These are phyloP conservation scores for Monopis laevigella DNA, from an alignment of 2,888 invertebrate genomes.

Conservation along the genomic window DNA sequence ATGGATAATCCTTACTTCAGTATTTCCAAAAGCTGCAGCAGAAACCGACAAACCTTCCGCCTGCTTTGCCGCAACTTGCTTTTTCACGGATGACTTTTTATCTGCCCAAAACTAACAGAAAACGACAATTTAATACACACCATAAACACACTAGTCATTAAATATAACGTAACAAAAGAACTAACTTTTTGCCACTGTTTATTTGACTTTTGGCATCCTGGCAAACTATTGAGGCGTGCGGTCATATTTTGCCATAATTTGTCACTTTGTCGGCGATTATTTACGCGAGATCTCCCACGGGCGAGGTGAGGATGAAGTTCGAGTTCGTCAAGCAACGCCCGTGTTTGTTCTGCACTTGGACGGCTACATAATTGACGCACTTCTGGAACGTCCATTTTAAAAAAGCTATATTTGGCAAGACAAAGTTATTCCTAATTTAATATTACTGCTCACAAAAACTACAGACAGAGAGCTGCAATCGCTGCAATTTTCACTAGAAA, in stretches of 20 bases:
- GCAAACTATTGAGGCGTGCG: background rate
- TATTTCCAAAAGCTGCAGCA: constrained; percentile 1
- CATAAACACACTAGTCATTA: too few relatives aligned
- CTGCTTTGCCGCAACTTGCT: constrained; percentile 1
- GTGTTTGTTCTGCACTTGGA: constrained; percentile 2
- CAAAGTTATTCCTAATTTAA: too few relatives aligned
- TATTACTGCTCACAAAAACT: too few relatives aligned
- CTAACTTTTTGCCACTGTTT: constrained; percentile 11
- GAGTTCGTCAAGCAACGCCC: constrained; percentile 11
- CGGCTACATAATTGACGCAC: constrained; percentile 5
- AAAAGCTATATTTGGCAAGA: too few relatives aligned
- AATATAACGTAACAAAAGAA: background rate
- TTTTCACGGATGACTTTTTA: constrained; percentile 8
- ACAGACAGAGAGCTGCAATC: too few relatives aligned
- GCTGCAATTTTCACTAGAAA: too few relatives aligned
- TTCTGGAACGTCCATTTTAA: constrained; percentile 1
- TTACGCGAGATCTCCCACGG: background rate
- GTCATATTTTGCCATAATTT: constrained; percentile 1
- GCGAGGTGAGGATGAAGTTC: constrained; percentile 7
- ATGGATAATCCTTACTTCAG: constrained; percentile 5
- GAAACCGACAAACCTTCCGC: constrained; percentile 1
- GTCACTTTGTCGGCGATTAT: background rate
- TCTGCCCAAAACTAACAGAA: constrained; percentile 6
- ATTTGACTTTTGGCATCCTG: background rate
- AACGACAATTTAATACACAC: background rate